Conservation (phyloP, 2,113 vertebrate genomes). For the Scartelaos histophorus region DNA sequence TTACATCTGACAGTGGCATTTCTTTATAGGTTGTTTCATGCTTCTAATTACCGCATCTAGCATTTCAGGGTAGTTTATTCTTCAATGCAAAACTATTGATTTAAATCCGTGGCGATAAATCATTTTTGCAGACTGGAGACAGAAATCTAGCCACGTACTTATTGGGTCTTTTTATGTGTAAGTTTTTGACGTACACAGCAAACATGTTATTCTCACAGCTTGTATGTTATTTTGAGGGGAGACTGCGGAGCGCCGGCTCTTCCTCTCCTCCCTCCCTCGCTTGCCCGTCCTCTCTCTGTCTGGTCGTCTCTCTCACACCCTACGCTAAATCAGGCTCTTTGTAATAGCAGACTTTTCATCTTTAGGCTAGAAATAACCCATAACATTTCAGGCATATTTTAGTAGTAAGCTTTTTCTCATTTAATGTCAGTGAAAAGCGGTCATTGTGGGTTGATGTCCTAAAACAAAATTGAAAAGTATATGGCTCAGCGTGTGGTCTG, state of each 20-base stretch:
- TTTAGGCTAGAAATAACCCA: constrained; percentile 68
- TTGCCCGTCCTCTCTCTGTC: constrained; percentile 37
- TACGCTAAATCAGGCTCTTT: constrained; percentile 75
- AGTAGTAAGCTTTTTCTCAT: constrained; percentile 36
- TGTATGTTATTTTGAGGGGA: constrained; percentile 79
- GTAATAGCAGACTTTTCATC: constrained; percentile 75
- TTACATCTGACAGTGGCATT: constrained; percentile 33
- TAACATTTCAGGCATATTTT: constrained; percentile 75
- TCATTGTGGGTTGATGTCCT: constrained; percentile 70
- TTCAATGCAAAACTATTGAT: constrained; percentile 22
- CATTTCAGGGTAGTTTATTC: constrained; percentile 31
- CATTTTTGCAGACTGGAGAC: constrained; percentile 19
- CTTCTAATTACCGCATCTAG: constrained; percentile 39
- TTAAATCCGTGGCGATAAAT: constrained; percentile 4
- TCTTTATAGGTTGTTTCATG: constrained; percentile 26
- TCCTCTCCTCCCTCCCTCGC: constrained; percentile 42
- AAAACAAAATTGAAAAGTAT: constrained; percentile 71
- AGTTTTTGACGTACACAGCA: constrained; percentile 63
- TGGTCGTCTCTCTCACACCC: constrained; percentile 69
- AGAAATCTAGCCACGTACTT: constrained; percentile 21
- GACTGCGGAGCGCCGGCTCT: constrained; percentile 74
- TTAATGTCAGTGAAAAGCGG: constrained; percentile 58
- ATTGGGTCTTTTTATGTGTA: constrained; percentile 49
- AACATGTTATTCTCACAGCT: constrained; percentile 75
- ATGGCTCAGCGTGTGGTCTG: constrained; percentile 57